A percentile compares a stretch with the other conserved stretches of the same genome.
Evolutionary conservation across 2,888 invertebrate genomes (phyloP).

Genomic region (Brachyptera risi): DNA sequence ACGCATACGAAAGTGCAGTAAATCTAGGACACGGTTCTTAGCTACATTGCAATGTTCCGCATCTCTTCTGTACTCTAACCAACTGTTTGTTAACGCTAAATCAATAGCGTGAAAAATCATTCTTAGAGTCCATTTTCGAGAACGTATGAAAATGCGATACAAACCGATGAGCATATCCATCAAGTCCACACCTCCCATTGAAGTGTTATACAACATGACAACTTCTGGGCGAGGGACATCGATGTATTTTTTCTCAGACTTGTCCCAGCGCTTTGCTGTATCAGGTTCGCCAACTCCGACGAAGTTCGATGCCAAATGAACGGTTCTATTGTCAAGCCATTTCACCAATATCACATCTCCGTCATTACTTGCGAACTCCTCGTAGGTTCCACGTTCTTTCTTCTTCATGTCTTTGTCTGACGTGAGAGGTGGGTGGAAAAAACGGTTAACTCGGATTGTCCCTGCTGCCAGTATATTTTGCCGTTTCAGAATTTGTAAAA

Average conservation of each 20-base stretch:
- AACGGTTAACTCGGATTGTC: conserved; percentile 21
- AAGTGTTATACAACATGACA: conserved; percentile 26
- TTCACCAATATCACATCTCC: conserved; percentile 32
- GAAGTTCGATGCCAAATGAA: conserved; percentile 38
- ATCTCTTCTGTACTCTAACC: conserved; percentile 21
- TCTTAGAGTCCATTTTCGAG: conserved; percentile 31
- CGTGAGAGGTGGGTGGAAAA: conserved; percentile 24
- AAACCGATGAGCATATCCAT: conserved; percentile 8
- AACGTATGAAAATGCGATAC: conserved; percentile 28
- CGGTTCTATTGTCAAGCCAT: conserved; percentile 38
- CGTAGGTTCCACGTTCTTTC: conserved; percentile 23
- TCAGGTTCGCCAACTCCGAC: conserved; percentile 35
- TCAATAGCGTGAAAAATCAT: conserved; percentile 31
- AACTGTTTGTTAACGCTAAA: conserved; percentile 28
- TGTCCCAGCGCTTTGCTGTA: conserved; percentile 35
- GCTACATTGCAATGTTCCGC: neutral
- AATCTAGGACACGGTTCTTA: neutral
- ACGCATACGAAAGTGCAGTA: neutral
- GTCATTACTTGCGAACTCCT: conserved; percentile 30
- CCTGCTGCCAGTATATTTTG: conserved; percentile 23
- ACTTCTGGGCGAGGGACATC: conserved; percentile 35
- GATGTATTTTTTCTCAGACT: conserved; percentile 32
- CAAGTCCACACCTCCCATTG: neutral
- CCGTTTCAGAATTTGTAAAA: conserved; percentile 21
- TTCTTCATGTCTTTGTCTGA: conserved; percentile 27